These are phyloP conservation scores for Xenops minutus DNA, from an alignment of 2,797 vertebrate species.

Conservation along the genomic window DNA sequence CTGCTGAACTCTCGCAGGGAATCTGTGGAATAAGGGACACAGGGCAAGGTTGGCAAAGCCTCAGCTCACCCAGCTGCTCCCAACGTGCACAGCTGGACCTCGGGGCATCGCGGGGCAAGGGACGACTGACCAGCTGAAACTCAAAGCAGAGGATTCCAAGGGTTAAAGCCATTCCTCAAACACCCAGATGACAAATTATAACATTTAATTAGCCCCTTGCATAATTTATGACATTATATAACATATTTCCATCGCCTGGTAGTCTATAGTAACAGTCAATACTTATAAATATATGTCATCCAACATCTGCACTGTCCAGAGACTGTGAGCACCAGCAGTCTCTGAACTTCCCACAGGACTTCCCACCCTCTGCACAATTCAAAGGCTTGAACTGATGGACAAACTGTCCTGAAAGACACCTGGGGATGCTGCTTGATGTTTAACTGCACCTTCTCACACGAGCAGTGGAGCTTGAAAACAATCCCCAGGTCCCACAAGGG, in stretches of 20 bases:
- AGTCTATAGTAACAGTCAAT: not conserved
- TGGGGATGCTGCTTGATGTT: not conserved
- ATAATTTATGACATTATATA: slow-evolving; percentile 42
- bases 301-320: not conserved
- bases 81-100: rapidly evolving
- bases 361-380: not conserved
- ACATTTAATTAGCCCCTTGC: slow-evolving; percentile 36
- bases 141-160: not conserved
- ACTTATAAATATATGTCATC: not conserved
- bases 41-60: slow-evolving; percentile 11
- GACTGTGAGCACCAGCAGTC: not conserved
- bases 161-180: not conserved
- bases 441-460: not conserved
- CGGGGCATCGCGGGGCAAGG: rapidly evolving
- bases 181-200: slow-evolving; percentile 15
- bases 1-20: slow-evolving; percentile 88
- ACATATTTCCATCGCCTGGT: slow-evolving; percentile 1
- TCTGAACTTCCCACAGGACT: not conserved
- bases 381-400: not conserved
- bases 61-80: not conserved
- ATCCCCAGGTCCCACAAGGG: not conserved
- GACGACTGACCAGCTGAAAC: not conserved
- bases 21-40: slow-evolving; percentile 76
- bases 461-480: not conserved
- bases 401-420: not conserved